Evolutionary conservation across 2,797 vertebrate genomes (phyloP).

Genomic region (Hippocampus kuda): DNA sequence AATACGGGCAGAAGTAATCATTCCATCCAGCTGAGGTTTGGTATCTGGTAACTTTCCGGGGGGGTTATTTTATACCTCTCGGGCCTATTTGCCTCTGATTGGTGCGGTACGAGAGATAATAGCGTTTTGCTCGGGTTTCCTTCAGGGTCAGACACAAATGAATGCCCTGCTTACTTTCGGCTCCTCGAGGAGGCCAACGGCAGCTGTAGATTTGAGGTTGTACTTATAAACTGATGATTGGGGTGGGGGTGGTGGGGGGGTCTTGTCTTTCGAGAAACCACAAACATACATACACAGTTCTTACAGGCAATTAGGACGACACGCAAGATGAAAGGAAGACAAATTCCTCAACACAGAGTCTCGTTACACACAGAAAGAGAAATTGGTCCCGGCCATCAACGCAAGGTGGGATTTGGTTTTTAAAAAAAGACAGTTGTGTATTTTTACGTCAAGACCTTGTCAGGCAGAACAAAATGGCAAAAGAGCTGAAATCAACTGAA

Average conservation of each 20-base stretch:
- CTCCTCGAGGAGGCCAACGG: constrained; percentile 45
- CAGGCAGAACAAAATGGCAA: not conserved
- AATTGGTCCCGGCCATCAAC: not conserved
- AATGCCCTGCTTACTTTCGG: constrained; percentile 57
- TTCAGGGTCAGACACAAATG: constrained; percentile 65
- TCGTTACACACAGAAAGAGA: not conserved
- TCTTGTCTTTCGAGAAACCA: not conserved
- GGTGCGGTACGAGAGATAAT: constrained; percentile 61
- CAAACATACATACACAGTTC: not conserved
- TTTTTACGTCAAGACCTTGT: not conserved
- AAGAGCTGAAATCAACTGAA: not conserved
- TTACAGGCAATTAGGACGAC: not conserved
- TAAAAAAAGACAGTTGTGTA: not conserved
- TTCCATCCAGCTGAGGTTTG: constrained; percentile 32
- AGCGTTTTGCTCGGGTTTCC: constrained; percentile 63
- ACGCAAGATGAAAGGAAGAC: not conserved
- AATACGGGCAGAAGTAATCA: constrained; percentile 34
- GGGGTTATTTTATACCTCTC: constrained; percentile 46
- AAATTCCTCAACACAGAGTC: constrained; percentile 2
- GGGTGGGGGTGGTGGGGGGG: not conserved
- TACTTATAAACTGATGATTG: constrained; percentile 7
- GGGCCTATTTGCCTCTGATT: constrained; percentile 54
- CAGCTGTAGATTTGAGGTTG: constrained; percentile 41
- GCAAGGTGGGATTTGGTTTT: not conserved
- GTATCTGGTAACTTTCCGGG: constrained; percentile 28